Evolutionary conservation across 2,888 invertebrate species (phyloP).

Genomic region (Cheilosia vernalis): DNA sequence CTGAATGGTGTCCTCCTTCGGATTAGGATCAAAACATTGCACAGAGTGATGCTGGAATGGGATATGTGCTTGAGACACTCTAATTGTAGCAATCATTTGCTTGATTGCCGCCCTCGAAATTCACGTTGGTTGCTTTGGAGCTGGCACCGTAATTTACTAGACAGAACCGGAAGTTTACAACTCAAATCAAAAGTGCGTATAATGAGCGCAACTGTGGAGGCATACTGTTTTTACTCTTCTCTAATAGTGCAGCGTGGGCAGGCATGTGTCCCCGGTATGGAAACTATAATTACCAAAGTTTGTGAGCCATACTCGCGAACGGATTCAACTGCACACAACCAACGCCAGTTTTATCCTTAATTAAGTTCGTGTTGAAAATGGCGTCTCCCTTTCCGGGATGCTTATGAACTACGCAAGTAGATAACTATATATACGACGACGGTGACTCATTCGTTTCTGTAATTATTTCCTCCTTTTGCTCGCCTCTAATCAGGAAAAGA

Average conservation of each 20-base stretch:
- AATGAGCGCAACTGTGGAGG: constrained; percentile 38
- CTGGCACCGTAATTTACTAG: constrained; percentile 21
- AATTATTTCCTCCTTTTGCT: constrained; percentile 55
- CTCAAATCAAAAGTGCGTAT: constrained; percentile 42
- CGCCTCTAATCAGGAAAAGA: constrained; percentile 55
- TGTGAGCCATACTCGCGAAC: constrained; percentile 16
- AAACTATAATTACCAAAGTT: constrained; percentile 17
- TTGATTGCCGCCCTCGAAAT: constrained; percentile 67
- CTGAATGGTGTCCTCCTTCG: constrained; percentile 58
- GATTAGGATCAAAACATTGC: constrained; percentile 61
- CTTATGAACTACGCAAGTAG: not conserved
- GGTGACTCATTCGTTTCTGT: constrained; percentile 55
- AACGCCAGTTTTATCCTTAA: constrained; percentile 44
- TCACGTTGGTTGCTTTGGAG: constrained; percentile 5
- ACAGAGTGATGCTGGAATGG: constrained; percentile 42
- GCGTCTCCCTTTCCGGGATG: constrained; percentile 15
- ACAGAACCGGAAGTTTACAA: constrained; percentile 50
- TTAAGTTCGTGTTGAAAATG: constrained; percentile 54
- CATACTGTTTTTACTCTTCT: constrained; percentile 1
- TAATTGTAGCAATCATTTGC: constrained; percentile 75
- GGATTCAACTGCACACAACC: not conserved
- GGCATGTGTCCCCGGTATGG: no score
- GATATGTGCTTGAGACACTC: constrained; percentile 74
- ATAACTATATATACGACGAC: constrained; percentile 16
- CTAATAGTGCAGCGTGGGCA: not conserved